These are phyloP conservation scores for Endotricha flammealis DNA, from an alignment of 2,888 invertebrate species.

Conservation along the genomic window DNA sequence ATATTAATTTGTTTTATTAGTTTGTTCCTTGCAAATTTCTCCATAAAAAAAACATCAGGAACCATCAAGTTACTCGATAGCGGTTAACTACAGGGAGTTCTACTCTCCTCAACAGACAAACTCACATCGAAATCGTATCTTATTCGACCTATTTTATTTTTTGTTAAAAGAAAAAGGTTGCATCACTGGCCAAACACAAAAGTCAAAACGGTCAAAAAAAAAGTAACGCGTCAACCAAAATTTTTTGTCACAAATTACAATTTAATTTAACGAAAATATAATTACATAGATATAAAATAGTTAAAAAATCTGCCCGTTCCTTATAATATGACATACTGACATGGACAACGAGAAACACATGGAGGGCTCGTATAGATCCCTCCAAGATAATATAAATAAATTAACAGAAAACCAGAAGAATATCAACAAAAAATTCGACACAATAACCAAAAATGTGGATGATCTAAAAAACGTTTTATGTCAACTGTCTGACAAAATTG, in stretches of 20 bases:
- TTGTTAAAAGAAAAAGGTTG: too few species aligned
- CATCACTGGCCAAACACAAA: constrained; percentile 6
- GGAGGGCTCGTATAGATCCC: constrained; percentile 29
- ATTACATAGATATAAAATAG: too few species aligned
- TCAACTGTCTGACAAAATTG: constrained; percentile 47
- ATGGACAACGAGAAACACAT: constrained; percentile 25
- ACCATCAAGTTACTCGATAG: too few species aligned
- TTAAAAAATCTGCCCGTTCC: too few species aligned
- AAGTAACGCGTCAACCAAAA: neutral
- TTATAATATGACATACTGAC: too few species aligned
- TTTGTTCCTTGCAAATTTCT: too few species aligned
- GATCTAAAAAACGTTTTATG: constrained; percentile 39
- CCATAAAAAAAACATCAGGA: too few species aligned
- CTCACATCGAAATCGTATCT: too few species aligned
- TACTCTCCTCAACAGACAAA: too few species aligned
- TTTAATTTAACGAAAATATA: neutral
- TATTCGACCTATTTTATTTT: too few species aligned
- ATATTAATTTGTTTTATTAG: too few species aligned
- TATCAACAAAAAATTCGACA: constrained; percentile 49
- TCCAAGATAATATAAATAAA: constrained; percentile 49
- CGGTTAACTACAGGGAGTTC: too few species aligned
- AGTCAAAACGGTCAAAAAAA: neutral
- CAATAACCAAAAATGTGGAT: constrained; percentile 45
- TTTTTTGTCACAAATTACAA: neutral
- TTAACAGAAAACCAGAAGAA: constrained; percentile 41